These are phyloP conservation scores for Sarcophaga bullata DNA, from an alignment of 1,140 invertebrate species.

Conservation along the genomic window DNA sequence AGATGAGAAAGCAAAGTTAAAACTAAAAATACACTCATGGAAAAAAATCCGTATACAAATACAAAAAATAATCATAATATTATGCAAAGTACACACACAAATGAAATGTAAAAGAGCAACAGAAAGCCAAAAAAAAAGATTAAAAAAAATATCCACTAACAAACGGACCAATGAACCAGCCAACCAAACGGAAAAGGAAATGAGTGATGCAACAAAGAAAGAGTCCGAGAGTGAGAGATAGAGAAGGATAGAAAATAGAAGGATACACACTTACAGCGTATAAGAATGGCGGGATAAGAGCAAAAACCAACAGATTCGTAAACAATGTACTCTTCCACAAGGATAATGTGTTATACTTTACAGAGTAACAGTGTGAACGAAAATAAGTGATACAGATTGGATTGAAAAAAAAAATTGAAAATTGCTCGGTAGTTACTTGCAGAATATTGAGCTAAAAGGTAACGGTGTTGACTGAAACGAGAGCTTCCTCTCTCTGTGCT, in stretches of 20 bases:
- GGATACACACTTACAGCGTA: not conserved
- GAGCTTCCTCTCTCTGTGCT: no score
- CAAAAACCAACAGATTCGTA: no score
- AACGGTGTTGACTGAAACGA: no score
- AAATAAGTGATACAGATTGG: no score
- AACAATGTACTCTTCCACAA: no score
- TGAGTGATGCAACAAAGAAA: not conserved
- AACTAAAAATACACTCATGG: no score
- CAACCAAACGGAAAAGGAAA: constrained; percentile 4
- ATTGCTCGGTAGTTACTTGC: no score
- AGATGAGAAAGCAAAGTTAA: not conserved
- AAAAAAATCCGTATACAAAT: not conserved
- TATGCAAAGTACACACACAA: constrained; percentile 10
- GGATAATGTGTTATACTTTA: no score
- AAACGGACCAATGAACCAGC: not conserved
- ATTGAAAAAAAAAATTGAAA: no score
- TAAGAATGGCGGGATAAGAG: not conserved
- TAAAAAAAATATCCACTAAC: not conserved
- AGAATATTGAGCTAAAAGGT: no score
- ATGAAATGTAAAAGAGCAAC: not conserved
- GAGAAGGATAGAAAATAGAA: not conserved
- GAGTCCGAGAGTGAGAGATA: not conserved
- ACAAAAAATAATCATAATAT: not conserved
- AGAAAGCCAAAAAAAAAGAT: not conserved
- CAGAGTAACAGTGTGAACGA: no score